Evolutionary conservation across 2,797 vertebrate species (phyloP).

Genomic region (Halcyon smyrnensis): DNA sequence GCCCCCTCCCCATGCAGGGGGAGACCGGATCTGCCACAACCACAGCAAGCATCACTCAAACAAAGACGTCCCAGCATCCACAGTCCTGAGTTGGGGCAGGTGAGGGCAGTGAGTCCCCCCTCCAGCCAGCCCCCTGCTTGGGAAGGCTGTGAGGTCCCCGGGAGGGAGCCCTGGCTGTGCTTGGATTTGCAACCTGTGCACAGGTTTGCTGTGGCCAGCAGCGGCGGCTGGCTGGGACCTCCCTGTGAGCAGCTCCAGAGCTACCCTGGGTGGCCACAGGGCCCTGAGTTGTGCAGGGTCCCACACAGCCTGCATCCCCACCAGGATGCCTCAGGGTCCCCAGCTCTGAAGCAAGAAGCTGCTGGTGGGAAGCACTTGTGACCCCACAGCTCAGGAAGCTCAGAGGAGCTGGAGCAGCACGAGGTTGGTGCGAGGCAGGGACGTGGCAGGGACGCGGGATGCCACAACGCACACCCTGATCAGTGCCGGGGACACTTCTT

Average conservation of each 20-base stretch:
- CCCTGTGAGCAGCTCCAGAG: neutral
- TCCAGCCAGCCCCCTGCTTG: neutral
- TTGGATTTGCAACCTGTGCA: neutral
- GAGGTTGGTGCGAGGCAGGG: neutral
- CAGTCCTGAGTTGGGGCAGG: neutral
- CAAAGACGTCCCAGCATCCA: neutral
- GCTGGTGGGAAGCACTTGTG: neutral
- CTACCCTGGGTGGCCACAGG: neutral
- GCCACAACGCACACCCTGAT: neutral
- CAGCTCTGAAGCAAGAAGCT: neutral
- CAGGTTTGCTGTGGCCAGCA: accelerated
- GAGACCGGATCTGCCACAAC: accelerated
- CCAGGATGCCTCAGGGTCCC: accelerated
- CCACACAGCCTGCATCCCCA: neutral
- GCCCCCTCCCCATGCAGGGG: accelerated
- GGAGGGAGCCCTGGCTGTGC: accelerated
- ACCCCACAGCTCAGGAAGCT: neutral
- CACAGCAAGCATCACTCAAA: accelerated
- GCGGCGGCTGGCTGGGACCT: neutral
- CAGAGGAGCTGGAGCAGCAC: neutral
- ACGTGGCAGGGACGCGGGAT: accelerated
- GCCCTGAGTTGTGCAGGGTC: accelerated
- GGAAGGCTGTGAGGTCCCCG: neutral
- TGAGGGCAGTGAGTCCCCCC: neutral
- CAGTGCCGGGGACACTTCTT: neutral